These are phyloP conservation scores for Amphipoea lucens DNA, from an alignment of 2,888 invertebrate genomes.

Conservation along the genomic window DNA sequence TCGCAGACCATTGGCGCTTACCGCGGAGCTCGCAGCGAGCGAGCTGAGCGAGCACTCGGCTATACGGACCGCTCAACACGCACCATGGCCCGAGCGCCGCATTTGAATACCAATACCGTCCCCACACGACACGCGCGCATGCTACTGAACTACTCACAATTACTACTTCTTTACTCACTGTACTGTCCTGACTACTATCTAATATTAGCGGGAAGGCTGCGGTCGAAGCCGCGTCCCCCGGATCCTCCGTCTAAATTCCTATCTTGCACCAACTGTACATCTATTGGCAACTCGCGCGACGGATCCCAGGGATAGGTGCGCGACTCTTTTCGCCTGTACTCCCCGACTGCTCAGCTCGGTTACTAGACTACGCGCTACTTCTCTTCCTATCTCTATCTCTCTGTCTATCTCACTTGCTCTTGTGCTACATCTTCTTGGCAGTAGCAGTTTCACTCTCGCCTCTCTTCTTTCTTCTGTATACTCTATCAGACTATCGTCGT, in stretches of 20 bases:
- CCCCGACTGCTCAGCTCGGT: slow-evolving; percentile 87
- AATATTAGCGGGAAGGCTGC: slow-evolving; percentile 87
- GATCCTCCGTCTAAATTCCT: slow-evolving; percentile 81
- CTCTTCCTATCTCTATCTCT: slow-evolving; percentile 87
- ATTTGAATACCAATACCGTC: slow-evolving; percentile 94
- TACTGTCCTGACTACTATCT: slow-evolving; percentile 86
- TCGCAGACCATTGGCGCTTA: slow-evolving; percentile 39
- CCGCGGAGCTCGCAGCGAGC: slow-evolving; percentile 37
- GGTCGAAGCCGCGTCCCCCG: slow-evolving; percentile 85
- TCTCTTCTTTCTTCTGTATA: slow-evolving; percentile 89
- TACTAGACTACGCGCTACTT: slow-evolving; percentile 88
- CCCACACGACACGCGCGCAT: slow-evolving; percentile 90
- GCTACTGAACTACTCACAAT: slow-evolving; percentile 88
- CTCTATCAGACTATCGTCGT: slow-evolving; percentile 89
- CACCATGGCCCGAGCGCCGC: slow-evolving; percentile 90
- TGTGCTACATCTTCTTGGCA: slow-evolving; percentile 88
- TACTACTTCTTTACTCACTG: slow-evolving; percentile 89
- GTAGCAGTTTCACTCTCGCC: slow-evolving; percentile 88
- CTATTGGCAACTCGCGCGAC: slow-evolving; percentile 73
- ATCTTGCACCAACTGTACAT: slow-evolving; percentile 56
- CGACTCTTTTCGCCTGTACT: slow-evolving; percentile 85
- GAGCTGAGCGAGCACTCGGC: slow-evolving; percentile 65
- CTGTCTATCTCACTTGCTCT: slow-evolving; percentile 88
- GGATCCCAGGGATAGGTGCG: slow-evolving; percentile 85
- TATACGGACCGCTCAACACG: slow-evolving; percentile 76